These are phyloP conservation scores for Dryobota labecula DNA, from an alignment of 2,888 invertebrate species.

Conservation along the genomic window DNA sequence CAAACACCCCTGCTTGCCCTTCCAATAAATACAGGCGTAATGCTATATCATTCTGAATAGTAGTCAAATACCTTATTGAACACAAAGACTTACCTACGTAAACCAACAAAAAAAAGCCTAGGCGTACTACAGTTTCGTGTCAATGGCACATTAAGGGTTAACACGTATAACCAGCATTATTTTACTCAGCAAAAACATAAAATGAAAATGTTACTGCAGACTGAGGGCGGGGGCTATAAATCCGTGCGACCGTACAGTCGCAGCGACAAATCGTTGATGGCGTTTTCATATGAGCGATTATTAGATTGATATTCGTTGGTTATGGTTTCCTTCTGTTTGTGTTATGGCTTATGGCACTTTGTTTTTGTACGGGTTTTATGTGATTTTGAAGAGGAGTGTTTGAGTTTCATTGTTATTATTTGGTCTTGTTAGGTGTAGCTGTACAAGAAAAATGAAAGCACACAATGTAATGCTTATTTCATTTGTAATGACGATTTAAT, in stretches of 20 bases:
- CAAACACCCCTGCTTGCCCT: not conserved
- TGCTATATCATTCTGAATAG: not conserved
- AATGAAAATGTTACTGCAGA: constrained; percentile 82
- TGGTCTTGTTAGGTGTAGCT: not conserved
- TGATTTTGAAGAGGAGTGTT: not conserved
- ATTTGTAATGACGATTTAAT: not conserved
- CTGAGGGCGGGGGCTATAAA: constrained; percentile 77
- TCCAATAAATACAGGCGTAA: not conserved
- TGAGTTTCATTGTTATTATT: not conserved
- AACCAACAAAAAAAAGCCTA: constrained; percentile 54
- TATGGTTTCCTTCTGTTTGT: constrained; percentile 35
- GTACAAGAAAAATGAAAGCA: not conserved
- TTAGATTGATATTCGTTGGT: constrained; percentile 58
- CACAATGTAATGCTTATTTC: not conserved
- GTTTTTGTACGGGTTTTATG: not conserved
- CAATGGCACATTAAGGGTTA: constrained; percentile 83
- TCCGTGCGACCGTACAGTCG: constrained; percentile 66
- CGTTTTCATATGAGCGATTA: constrained; percentile 55
- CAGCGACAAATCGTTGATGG: constrained; percentile 61
- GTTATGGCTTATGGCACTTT: not conserved
- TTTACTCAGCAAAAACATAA: constrained; percentile 80
- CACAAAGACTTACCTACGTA: constrained; percentile 47
- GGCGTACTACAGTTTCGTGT: constrained; percentile 72
- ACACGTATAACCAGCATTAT: constrained; percentile 80
- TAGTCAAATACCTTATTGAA: constrained; percentile 35